A percentile compares a stretch with the other conserved stretches of the same genome.
Conservation (phyloP, 2,888 invertebrate genomes). For the Drosophila eohydei region DNA sequence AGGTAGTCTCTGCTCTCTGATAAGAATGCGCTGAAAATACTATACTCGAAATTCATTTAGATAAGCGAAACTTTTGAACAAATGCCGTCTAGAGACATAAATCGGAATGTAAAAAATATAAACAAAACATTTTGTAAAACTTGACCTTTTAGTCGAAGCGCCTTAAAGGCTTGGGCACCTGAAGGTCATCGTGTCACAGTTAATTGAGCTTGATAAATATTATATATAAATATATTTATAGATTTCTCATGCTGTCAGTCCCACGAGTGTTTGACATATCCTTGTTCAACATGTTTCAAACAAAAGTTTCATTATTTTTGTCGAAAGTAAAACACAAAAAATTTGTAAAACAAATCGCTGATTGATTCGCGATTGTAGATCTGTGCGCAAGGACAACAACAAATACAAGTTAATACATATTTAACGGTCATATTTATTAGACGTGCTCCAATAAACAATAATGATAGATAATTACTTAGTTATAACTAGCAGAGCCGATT, state of each 20-base stretch:
- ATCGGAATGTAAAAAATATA: too few relatives aligned
- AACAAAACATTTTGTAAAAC: background rate
- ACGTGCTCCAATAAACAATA: constrained; percentile 55
- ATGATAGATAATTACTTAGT: constrained; percentile 69
- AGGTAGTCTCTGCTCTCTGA: constrained; percentile 52
- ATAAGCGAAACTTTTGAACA: constrained; percentile 8
- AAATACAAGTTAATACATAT: constrained; percentile 16
- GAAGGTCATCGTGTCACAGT: constrained; percentile 37
- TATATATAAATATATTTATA: constrained; percentile 28
- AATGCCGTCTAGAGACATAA: background rate
- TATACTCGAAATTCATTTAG: constrained; percentile 48
- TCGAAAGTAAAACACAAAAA: constrained; percentile 51
- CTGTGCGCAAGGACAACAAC: constrained; percentile 65
- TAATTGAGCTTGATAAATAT: constrained; percentile 57
- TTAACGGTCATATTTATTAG: constrained; percentile 29
- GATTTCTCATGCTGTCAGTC: constrained; percentile 49
- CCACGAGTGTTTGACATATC: constrained; percentile 62
- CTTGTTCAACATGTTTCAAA: constrained; percentile 60
- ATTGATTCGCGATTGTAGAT: constrained; percentile 18
- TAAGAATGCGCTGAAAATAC: constrained; percentile 40
- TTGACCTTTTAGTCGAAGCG: background rate
- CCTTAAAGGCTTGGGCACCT: background rate
- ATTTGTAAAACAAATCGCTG: constrained; percentile 71
- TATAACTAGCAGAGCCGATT: constrained; percentile 26
- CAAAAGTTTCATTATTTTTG: constrained; percentile 27